phyloP scores from a whole-genome alignment of 2,113 vertebrate genomes.

The Periophthalmus modestus region DNA sequence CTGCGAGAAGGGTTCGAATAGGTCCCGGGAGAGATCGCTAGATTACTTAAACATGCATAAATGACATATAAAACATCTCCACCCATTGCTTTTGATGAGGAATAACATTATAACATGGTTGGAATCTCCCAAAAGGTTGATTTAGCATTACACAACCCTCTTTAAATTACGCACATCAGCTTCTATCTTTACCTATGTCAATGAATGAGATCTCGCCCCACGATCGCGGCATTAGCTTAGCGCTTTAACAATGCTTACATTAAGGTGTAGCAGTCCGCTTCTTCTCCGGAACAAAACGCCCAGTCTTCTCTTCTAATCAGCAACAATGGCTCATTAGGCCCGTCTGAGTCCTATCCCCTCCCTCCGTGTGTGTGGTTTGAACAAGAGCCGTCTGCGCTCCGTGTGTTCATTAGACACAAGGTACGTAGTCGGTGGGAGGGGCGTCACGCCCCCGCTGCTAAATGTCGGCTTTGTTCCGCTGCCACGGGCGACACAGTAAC shows the following conservation, averaged over 20 bases:
- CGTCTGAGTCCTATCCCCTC: constrained; percentile 12
- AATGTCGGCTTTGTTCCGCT: not conserved
- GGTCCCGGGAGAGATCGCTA: no score
- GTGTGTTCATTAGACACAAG: constrained; percentile 47
- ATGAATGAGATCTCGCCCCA: no score
- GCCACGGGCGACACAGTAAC: not conserved
- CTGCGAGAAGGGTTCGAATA: no score
- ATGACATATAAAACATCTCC: no score
- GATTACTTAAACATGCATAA: no score
- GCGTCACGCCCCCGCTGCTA: constrained; percentile 25
- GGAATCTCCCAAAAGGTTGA: no score
- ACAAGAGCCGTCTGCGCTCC: constrained; percentile 27
- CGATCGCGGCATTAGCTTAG: not conserved
- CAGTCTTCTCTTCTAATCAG: constrained; percentile 20
- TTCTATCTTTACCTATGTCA: no score
- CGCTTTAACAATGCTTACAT: not conserved
- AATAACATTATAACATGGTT: no score
- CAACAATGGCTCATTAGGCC: constrained; percentile 6
- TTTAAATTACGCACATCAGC: no score
- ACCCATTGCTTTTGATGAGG: no score
- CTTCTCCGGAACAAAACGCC: not conserved
- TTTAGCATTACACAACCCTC: no score
- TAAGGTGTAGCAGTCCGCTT: constrained; percentile 1
- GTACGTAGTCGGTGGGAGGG: not conserved
- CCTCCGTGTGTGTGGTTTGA: constrained; percentile 24